Evolutionary conservation across 2,888 invertebrate genomes (phyloP).

Genomic region (Glyphotaelius pellucidus): DNA sequence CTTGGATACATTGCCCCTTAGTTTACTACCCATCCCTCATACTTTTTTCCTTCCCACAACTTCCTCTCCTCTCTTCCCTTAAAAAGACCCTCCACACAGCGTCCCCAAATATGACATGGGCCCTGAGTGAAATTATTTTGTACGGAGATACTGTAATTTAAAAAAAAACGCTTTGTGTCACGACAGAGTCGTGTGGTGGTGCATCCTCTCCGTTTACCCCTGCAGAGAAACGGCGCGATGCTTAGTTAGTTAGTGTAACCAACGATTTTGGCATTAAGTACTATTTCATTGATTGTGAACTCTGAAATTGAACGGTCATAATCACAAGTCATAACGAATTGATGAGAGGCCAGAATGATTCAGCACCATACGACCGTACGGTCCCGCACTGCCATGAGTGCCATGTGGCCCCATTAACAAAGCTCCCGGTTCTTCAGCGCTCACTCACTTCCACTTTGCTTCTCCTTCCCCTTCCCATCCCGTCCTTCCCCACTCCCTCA

Average conservation of each 20-base stretch:
- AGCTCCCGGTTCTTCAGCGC: not conserved
- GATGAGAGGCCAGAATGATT: not conserved
- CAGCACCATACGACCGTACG: not conserved
- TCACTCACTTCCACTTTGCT: not conserved
- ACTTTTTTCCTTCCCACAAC: too few species aligned
- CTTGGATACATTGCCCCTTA: too few species aligned
- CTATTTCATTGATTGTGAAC: not conserved
- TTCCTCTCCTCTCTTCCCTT: too few species aligned
- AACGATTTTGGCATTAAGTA: not conserved
- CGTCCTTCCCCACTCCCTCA: not conserved
- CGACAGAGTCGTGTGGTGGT: too few species aligned
- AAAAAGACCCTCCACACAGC: too few species aligned
- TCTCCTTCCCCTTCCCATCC: not conserved
- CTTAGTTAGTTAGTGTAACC: not conserved
- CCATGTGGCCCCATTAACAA: conserved; percentile 28
- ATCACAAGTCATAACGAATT: not conserved
- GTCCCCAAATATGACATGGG: too few species aligned
- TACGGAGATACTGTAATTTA: too few species aligned
- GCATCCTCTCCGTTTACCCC: too few species aligned
- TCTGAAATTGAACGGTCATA: not conserved
- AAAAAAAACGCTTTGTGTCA: too few species aligned
- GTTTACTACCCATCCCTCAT: too few species aligned
- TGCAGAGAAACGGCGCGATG: too few species aligned
- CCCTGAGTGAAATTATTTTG: too few species aligned
- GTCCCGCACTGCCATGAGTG: not conserved